A percentile compares a stretch with the other conserved stretches of the same genome.
Evolutionary conservation across 2,888 invertebrate species (phyloP).

Genomic region (Morpho helenor): DNA sequence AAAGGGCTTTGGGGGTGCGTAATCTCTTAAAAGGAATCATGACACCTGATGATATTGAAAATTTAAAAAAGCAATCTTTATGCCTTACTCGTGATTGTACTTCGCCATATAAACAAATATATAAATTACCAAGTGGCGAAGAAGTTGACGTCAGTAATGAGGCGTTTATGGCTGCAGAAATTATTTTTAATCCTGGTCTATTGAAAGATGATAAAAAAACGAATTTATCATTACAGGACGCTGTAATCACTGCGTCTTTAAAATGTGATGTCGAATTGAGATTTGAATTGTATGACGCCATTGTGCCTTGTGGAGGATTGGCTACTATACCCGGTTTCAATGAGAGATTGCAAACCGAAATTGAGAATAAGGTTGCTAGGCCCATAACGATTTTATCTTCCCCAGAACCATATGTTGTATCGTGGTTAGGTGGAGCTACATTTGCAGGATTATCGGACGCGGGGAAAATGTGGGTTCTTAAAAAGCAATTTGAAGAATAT

Average conservation of each 20-base stretch:
- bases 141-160: constrained; percentile 48
- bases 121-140: constrained; percentile 42
- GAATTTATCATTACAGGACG: constrained; percentile 42
- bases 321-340: constrained; percentile 47
- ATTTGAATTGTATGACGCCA: constrained; percentile 37
- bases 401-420: constrained; percentile 44
- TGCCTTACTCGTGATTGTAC: constrained; percentile 41
- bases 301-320: constrained; percentile 54
- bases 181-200: constrained; percentile 51
- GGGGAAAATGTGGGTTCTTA: constrained; percentile 47
- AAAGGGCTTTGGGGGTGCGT: constrained; percentile 35
- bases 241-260: constrained; percentile 35
- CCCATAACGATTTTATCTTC: constrained; percentile 41
- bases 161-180: constrained; percentile 45
- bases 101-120: constrained; percentile 32
- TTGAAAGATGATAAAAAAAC: constrained; percentile 31
- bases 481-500: constrained; percentile 56
- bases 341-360: constrained; percentile 42
- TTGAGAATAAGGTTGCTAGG: constrained; percentile 32
- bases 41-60: constrained; percentile 34
- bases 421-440: constrained; percentile 62
- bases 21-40: constrained; percentile 32
- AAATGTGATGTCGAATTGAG: constrained; percentile 54
- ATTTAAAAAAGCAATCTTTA: constrained; percentile 36
- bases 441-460: constrained; percentile 51